Base-by-base conservation (phyloP, 2,888 invertebrate species). In the Hedya salicella region DNA sequence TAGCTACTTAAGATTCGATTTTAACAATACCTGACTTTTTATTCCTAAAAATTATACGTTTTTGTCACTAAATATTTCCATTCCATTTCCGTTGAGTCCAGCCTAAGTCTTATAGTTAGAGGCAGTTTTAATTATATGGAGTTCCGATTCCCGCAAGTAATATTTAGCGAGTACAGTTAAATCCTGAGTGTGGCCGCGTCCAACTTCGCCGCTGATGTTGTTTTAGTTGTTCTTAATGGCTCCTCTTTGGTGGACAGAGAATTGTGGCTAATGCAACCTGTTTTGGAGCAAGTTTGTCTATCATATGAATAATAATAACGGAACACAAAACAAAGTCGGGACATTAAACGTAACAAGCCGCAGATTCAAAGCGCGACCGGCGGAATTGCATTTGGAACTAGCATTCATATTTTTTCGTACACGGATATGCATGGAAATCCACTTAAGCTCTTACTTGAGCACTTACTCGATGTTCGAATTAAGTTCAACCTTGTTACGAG, bases 181-280 rank as follows among this genome's bases (percentile, higher is more conserved):
- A 85, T 86, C 82, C 85, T 73, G 78, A 81, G 77, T 81, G 83
- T 81, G 74, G 83, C 78, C 82, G 75, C 79, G 82, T 78, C 80
- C 75, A 85, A 87, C 85, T 88, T 87, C 82, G 78, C 79, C 81
- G 77, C 78, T 79, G 79, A 77, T 79, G 76, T 75, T 74, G 80
- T 84, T 86, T 81, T 81, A 81, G 81, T 81, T 85, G 85, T 86
- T 83, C 36, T 84, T 87, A 87, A 88, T 87, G 83, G 85, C 74
- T 78, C 79, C 81, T 82, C 79, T 81, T 81, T 80, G 78, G 81
- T 74, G 78, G 79, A 76, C 76, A 75, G 82, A 81, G 82, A 84
- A 76, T 82, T 83, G 82, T 77, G 78, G 78, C 79, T 85, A 82
- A 86, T 84, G 84, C 81, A 80, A 78, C 74, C 74, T 78, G 78